Conservation (phyloP, 2,113 vertebrate species). For the Passer montanus region DNA sequence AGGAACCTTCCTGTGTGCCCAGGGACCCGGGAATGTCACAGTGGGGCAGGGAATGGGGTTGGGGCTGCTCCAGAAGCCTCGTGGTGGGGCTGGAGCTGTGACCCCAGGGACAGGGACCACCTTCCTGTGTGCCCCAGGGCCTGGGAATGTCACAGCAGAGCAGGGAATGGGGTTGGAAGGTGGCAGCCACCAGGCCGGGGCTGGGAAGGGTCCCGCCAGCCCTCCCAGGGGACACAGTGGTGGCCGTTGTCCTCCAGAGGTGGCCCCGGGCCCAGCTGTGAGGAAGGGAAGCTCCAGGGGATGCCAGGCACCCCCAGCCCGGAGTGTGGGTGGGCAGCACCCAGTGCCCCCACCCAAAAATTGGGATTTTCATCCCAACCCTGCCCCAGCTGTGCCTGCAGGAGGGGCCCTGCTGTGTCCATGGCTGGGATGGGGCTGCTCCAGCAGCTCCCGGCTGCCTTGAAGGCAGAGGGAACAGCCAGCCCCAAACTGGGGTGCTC, state of each 20-base stretch:
- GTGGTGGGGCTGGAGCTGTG: accelerated
- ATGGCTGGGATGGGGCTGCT: accelerated
- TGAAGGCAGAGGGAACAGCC: accelerated
- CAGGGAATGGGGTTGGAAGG: accelerated
- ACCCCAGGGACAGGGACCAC: not conserved
- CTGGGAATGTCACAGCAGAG: not conserved
- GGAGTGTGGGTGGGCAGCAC: not conserved
- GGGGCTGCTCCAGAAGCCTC: not conserved
- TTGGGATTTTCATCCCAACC: not conserved
- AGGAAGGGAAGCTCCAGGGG: accelerated
- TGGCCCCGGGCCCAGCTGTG: not conserved
- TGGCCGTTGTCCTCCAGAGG: not conserved
- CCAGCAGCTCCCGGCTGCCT: accelerated
- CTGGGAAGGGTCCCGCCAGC: not conserved
- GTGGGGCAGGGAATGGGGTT: accelerated
- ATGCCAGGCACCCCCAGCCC: accelerated
- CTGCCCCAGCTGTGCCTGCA: not conserved
- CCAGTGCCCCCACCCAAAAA: not conserved
- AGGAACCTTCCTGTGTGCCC: not conserved
- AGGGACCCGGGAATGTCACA: not conserved
- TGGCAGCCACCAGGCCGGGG: not conserved
- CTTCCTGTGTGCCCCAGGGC: not conserved
- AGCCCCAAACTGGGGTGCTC: not conserved
- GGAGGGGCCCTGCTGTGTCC: not conserved
- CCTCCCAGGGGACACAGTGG: accelerated